Evolutionary conservation across 1,140 invertebrate genomes (phyloP), one percentile per base, ranked within the genome.

Genomic region (Drosophila elegans): DNA sequence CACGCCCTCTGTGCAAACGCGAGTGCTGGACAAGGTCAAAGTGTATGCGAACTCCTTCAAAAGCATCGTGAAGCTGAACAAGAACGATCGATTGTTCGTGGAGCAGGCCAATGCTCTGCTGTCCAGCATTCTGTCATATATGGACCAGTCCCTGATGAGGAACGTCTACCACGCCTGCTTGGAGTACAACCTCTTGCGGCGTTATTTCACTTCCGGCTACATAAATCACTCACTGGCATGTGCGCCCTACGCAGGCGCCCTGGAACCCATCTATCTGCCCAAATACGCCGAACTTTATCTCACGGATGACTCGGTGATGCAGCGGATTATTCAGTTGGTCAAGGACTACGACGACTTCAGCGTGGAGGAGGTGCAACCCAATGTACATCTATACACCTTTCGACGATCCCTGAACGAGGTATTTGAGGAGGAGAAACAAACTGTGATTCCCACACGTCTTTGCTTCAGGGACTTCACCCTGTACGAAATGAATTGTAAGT

Each of bases 391-490:
- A 0, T 91, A 69, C 27, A 78, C 68, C 2, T 91, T 91, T 27
- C 54, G 67, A 3, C 54, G 69, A 2, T 39, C 29, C 2, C 44
- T 79, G 0, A 85, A 91, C 52, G 78, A 82, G 46, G 67, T 91
- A 4, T 55, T 83, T 13, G 86, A 89, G 44, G 6, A 77, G 12
- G 68, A 91, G 34, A 62, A 80, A 5, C 45, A 89, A 10, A 42
- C 67, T 1, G 52, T 74, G 1, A 74, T 91, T 32, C 90, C 90
- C 2, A 80, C 83, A 0, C 67, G 73, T 2, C 68, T 91, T 1
- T 91, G 90, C 34, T 91, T 89, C 60, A 81, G 90, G 10, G 90
- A 91, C 16, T 91, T 91, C 38, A 91, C 90, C 0, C 66, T 91
- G 0, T 91, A 63, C 32, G 75, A 91, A 56, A 89, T 85, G 80